A percentile compares a stretch with the other conserved stretches of the same genome.
These are phyloP conservation scores for Fragum sueziense DNA, from an alignment of 2,888 invertebrate species.

Conservation along the genomic window DNA sequence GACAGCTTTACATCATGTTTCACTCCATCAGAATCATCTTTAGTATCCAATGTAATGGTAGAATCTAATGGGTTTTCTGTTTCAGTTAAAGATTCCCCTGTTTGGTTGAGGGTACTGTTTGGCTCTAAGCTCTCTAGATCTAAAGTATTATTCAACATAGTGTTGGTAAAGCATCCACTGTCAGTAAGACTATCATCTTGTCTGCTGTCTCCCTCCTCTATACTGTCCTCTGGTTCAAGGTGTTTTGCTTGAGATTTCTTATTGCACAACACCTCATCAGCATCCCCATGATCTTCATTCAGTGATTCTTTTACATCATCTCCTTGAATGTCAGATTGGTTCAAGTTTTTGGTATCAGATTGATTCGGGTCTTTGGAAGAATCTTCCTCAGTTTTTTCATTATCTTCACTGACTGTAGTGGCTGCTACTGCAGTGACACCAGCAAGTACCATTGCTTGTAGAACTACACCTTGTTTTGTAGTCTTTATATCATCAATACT, in stretches of 20 bases:
- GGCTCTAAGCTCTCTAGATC: background rate
- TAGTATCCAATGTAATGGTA: too few species aligned
- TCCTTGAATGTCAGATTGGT: background rate
- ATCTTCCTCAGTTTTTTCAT: background rate
- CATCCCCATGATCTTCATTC: background rate
- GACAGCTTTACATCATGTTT: too few species aligned
- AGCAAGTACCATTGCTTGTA: constrained; percentile 53
- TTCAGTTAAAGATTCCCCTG: constrained; percentile 9
- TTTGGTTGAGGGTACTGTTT: background rate
- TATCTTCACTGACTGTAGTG: constrained; percentile 43
- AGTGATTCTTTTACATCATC: background rate
- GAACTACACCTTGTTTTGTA: constrained; percentile 38
- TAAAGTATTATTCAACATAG: background rate
- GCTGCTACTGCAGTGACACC: constrained; percentile 56
- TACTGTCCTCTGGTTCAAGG: background rate
- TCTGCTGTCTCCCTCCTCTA: background rate
- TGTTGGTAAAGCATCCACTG: constrained; percentile 2
- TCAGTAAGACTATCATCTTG: background rate
- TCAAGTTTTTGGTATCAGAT: background rate
- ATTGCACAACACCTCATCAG: background rate
- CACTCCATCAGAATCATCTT: too few species aligned
- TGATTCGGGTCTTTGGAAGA: background rate
- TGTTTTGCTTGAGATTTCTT: background rate
- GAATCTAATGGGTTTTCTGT: too few species aligned
- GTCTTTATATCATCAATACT: constrained; percentile 48